These are phyloP conservation scores for Hoplostethus atlanticus DNA, from an alignment of 2,797 vertebrate species.

Conservation along the genomic window DNA sequence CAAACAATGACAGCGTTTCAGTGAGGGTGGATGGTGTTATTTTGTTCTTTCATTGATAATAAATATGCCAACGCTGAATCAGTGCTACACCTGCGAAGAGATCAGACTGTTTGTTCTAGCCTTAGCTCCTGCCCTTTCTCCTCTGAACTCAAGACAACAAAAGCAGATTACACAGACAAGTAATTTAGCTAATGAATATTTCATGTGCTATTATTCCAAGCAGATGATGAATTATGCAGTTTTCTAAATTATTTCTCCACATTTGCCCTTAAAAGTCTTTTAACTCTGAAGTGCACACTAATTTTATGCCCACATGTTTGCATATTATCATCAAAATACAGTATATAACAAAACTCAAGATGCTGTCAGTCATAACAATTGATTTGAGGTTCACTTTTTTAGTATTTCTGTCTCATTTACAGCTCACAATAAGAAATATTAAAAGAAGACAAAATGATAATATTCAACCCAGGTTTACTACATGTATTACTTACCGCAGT, in stretches of 20 bases:
- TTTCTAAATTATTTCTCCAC: constrained; percentile 65
- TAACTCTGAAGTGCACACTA: constrained; percentile 46
- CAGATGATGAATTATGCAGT: constrained; percentile 79
- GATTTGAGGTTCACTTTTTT: constrained; percentile 5
- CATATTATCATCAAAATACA: constrained; percentile 56
- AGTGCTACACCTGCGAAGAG: constrained; percentile 45
- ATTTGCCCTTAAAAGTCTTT: constrained; percentile 71
- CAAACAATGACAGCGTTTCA: constrained; percentile 38
- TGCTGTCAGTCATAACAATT: constrained; percentile 12
- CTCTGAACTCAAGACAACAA: constrained; percentile 71
- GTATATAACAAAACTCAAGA: constrained; percentile 27
- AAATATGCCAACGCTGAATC: constrained; percentile 50
- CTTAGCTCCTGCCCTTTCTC: constrained; percentile 61
- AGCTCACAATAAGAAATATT: background rate
- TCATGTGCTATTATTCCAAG: constrained; percentile 78
- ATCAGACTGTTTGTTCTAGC: constrained; percentile 59
- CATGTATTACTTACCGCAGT: background rate
- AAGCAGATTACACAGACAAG: constrained; percentile 74
- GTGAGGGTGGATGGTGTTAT: constrained; percentile 20
- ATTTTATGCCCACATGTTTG: constrained; percentile 59
- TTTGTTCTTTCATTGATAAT: constrained; percentile 47
- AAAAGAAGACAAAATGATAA: background rate
- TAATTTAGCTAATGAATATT: constrained; percentile 82
- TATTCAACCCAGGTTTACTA: background rate
- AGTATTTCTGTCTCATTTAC: background rate